Base-by-base conservation (phyloP, 92 coral and sea anemone genomes). In the Zoanthus sociatus region DNA sequence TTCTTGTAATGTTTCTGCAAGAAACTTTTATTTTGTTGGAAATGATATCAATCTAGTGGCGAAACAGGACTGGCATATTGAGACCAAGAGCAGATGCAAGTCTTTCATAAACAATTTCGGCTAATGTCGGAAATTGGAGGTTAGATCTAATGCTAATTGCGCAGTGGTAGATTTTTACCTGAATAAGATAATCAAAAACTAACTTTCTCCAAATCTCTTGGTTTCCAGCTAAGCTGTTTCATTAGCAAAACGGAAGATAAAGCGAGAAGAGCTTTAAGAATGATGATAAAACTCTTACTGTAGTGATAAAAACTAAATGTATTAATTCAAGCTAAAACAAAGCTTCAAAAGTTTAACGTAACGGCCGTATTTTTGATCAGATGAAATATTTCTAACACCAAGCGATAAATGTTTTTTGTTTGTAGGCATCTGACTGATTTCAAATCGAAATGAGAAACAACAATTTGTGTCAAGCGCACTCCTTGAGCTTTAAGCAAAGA, bases 331-430 rank as follows among this genome's bases (percentile, higher is more conserved):
- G 33, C 70, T 66, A 20, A 64, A 44, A 14, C 56, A 44, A 81
- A 81, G 75, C 85, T 81, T 81, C 85, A 81, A 81, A 33, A 47
- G 61, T 81, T 66, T 69, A 69, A 63, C 69, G 0, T 78, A 81
- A 81, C 70, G 85, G 84, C 64, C 26, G 26, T n/a, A 15, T 9
- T 10, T 67, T 81, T 45, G 67, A 66, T 81, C 75, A 81, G 75
- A 81, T 81, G 46, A 26, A 32, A 45, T 12, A 81, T 17, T 67
- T 20, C 63, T 46, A 11, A 81, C 7, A 44, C 6, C 6, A 81
- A 81, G 76, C 0, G 10, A 42, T 10, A 10, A 5, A 18, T 50
- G 30, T 26, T 44, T 3, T 67, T 44, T 81, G 26, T 46, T 81
- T 20, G 20, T 63, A 81, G 85, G 75, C 66, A 46, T 66, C 85